These are phyloP conservation scores for Naja naja DNA, from an alignment of 2,113 vertebrate genomes.

Conservation along the genomic window DNA sequence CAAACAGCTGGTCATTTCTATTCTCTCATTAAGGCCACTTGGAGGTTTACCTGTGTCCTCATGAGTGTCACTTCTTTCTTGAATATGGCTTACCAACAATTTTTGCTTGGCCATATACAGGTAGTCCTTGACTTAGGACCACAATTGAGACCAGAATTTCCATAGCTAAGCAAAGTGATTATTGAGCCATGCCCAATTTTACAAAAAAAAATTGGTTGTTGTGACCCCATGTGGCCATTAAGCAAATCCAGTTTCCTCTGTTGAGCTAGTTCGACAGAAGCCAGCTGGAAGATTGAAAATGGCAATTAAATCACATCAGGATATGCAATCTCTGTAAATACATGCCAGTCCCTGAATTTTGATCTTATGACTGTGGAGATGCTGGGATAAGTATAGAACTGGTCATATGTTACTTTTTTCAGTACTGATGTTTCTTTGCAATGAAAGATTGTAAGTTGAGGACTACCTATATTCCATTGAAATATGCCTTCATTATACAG, in stretches of 20 bases:
- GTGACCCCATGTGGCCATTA: background rate
- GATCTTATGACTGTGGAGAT: background rate
- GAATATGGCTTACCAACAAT: background rate
- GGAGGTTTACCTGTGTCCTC: too few relatives aligned
- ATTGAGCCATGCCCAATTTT: background rate
- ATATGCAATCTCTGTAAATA: background rate
- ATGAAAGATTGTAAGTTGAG: background rate
- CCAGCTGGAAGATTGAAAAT: background rate
- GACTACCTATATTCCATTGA: background rate
- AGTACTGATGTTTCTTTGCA: background rate
- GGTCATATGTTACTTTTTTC: background rate
- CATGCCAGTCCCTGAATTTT: background rate
- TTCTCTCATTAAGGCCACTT: too few relatives aligned
- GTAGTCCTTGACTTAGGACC: background rate
- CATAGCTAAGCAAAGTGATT: background rate
- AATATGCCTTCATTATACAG: background rate
- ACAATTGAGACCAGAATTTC: background rate
- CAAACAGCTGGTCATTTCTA: too few relatives aligned
- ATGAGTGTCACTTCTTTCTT: background rate
- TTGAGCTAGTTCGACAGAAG: background rate
- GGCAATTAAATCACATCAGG: background rate
- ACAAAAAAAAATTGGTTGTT: background rate
- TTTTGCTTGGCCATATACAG: background rate
- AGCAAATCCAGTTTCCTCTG: background rate
- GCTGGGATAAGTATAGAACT: background rate